These are phyloP conservation scores for Clitarchus hookeri DNA, from an alignment of 2,888 invertebrate genomes.

Conservation along the genomic window DNA sequence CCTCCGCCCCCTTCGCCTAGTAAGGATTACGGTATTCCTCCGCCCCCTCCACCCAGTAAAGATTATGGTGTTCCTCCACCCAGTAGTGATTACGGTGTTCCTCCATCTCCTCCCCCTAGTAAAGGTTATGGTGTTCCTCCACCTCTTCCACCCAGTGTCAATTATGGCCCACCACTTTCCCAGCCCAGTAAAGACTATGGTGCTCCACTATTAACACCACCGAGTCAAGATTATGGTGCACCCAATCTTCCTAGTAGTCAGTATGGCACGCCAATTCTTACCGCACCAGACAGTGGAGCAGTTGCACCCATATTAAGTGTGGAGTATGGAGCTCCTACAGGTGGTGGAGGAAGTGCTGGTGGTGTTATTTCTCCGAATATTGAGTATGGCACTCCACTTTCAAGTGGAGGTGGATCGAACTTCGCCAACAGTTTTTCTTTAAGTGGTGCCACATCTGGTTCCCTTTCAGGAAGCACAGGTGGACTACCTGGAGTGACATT, in stretches of 20 bases:
- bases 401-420: background rate
- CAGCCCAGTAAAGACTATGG: conserved; percentile 48
- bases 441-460: background rate
- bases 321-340: conserved; percentile 50
- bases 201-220: conserved; percentile 43
- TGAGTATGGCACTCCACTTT: background rate
- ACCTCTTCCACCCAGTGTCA: conserved; percentile 28
- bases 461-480: background rate
- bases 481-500: conserved; percentile 18
- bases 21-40: conserved; percentile 31
- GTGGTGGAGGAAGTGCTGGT: background rate
- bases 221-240: conserved; percentile 6
- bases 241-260: background rate
- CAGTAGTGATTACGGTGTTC: too few species aligned
- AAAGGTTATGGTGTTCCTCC: conserved; percentile 35
- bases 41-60: conserved; percentile 23
- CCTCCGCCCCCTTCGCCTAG: conserved; percentile 41
- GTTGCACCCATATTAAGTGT: background rate
- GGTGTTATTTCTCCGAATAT: background rate
- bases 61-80: conserved; percentile 38
- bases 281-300: background rate
- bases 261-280: conserved; percentile 11
- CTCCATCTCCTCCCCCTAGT: conserved; percentile 34
- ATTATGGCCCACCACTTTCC: conserved; percentile 38
- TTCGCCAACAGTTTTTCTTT: background rate